These are phyloP conservation scores for Flexamia atlantica DNA, from an alignment of 2,888 invertebrate genomes.

Conservation along the genomic window DNA sequence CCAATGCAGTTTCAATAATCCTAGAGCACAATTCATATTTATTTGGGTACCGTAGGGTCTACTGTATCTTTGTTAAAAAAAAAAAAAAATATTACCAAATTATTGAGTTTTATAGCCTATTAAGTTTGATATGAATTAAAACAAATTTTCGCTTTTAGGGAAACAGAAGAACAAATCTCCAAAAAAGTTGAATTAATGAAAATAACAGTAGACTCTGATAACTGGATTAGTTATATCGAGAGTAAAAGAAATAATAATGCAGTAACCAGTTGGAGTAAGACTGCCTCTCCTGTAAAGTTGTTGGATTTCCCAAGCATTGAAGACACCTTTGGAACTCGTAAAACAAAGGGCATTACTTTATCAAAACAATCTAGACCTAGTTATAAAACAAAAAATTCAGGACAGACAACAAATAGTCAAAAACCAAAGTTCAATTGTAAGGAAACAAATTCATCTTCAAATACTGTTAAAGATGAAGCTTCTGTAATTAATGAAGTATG, in stretches of 20 bases:
- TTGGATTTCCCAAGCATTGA: background rate
- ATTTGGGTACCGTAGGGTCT: background rate
- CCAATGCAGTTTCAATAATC: no score
- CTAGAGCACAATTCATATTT: background rate
- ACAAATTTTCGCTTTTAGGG: background rate
- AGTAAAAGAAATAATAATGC: background rate
- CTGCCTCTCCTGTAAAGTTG: no score
- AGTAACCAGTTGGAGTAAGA: background rate
- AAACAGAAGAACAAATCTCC: background rate
- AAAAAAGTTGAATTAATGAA: background rate
- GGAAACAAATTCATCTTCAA: background rate
- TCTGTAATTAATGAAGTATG: no score
- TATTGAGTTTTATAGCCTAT: background rate
- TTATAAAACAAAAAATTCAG: background rate
- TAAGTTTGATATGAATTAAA: background rate
- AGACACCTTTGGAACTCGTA: background rate
- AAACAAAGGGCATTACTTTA: background rate
- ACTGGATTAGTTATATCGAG: background rate
- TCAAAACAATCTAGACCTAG: background rate
- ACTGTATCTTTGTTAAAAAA: background rate
- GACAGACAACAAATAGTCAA: background rate
- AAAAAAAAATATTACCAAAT: background rate
- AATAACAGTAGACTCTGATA: background rate
- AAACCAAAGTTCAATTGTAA: background rate
- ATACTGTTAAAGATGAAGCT: background rate